Conservation (phyloP, 1,140 invertebrate genomes). For the Bradynema listronoti region DNA sequence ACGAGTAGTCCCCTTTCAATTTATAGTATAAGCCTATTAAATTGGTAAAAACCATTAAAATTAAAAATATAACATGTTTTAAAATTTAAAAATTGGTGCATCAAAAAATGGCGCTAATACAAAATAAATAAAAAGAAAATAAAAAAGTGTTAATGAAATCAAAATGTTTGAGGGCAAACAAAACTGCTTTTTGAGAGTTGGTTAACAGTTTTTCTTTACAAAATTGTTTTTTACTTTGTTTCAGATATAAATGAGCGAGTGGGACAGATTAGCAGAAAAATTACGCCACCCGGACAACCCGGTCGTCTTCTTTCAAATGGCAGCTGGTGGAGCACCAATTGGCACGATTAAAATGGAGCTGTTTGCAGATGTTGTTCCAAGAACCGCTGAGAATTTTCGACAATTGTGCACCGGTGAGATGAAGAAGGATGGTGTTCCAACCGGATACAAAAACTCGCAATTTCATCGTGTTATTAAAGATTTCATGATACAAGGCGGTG, state of each 20-base stretch:
- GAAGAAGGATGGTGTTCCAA: slow-evolving; percentile 78
- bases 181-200: too few relatives aligned
- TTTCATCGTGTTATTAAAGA: slow-evolving; percentile 82
- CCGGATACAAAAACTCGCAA: slow-evolving; percentile 87
- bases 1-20: too few relatives aligned
- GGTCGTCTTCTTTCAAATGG: slow-evolving; percentile 75
- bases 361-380: slow-evolving; percentile 89
- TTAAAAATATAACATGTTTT: too few relatives aligned
- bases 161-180: too few relatives aligned
- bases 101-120: too few relatives aligned
- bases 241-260: slow-evolving; percentile 49
- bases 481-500: slow-evolving; percentile 95
- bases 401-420: slow-evolving; percentile 95
- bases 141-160: too few relatives aligned
- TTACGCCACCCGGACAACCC: slow-evolving; percentile 83
- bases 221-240: slow-evolving; percentile 1
- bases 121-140: too few relatives aligned
- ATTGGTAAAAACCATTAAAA: too few relatives aligned
- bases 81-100: too few relatives aligned
- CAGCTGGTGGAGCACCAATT: slow-evolving; percentile 65
- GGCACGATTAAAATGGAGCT: slow-evolving; percentile 92
- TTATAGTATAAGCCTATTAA: too few relatives aligned
- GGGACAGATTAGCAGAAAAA: slow-evolving; percentile 52
- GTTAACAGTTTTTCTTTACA: too few relatives aligned
- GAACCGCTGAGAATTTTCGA: slow-evolving; percentile 81